Conservation (phyloP, 2,888 invertebrate species). For the Spodoptera exigua region DNA sequence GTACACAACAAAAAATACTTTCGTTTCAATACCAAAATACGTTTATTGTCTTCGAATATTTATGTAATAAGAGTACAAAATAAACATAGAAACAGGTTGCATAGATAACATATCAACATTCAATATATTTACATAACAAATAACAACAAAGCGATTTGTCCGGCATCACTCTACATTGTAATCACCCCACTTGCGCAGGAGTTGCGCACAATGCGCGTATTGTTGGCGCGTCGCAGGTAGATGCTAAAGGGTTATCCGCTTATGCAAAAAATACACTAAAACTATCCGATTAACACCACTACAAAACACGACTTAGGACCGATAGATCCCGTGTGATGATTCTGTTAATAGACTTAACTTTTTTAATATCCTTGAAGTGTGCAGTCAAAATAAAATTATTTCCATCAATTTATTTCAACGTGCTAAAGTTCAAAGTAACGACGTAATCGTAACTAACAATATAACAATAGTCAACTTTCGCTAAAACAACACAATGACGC, state of each 20-base stretch:
- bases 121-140: constrained; percentile 53
- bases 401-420: neutral
- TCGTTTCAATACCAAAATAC: neutral
- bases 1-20: neutral
- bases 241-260: constrained; percentile 87
- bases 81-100: constrained; percentile 35
- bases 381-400: constrained; percentile 18
- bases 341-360: constrained; percentile 71
- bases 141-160: constrained; percentile 64
- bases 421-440: constrained; percentile 25
- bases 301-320: constrained; percentile 75
- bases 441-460: constrained; percentile 53
- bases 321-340: constrained; percentile 71
- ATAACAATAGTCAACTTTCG: constrained; percentile 52
- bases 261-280: constrained; percentile 84
- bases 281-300: constrained; percentile 87
- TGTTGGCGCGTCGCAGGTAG: constrained; percentile 82
- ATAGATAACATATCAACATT: constrained; percentile 49
- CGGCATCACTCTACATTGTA: constrained; percentile 48
- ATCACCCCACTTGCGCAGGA: constrained; percentile 77
- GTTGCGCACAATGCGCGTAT: constrained; percentile 74
- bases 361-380: constrained; percentile 39
- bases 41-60: neutral
- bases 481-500: constrained; percentile 61
- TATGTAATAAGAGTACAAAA: constrained; percentile 13